phyloP scores from a whole-genome alignment of 1,140 invertebrate species.

The Goniozus legneri region DNA sequence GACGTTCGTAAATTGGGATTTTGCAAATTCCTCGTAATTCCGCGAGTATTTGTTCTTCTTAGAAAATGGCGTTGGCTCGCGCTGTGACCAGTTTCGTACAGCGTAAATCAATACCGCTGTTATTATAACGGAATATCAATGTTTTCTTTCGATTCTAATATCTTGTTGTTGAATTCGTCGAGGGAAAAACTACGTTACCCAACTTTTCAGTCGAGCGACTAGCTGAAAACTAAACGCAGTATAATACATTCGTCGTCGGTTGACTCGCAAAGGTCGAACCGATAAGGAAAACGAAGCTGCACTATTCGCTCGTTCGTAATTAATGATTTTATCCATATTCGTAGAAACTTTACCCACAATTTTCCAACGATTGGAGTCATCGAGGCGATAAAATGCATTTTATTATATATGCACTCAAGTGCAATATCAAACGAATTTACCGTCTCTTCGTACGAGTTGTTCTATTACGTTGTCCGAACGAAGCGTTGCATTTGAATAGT shows the following conservation, averaged over 20 bases:
- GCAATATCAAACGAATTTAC: no score
- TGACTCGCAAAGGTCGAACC: slow-evolving; percentile 8
- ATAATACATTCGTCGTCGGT: slow-evolving; percentile 14
- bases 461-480: no score
- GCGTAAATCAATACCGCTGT: not conserved
- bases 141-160: no score
- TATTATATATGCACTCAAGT: no score
- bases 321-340: no score
- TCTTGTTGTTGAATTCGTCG: no score
- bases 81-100: not conserved
- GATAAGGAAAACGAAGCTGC: slow-evolving; percentile 14
- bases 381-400: no score
- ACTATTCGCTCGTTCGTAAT: slow-evolving; percentile 15
- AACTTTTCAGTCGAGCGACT: not conserved
- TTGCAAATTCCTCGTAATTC: not conserved
- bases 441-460: no score
- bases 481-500: no score
- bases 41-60: not conserved
- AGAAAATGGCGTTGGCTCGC: not conserved
- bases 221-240: slow-evolving; percentile 7
- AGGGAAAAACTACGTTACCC: no score
- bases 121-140: not conserved
- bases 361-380: no score
- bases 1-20: slow-evolving; percentile 19
- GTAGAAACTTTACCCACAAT: no score